Base-by-base conservation (phyloP, 1,140 invertebrate genomes). In the Ceratosolen solmsi region DNA sequence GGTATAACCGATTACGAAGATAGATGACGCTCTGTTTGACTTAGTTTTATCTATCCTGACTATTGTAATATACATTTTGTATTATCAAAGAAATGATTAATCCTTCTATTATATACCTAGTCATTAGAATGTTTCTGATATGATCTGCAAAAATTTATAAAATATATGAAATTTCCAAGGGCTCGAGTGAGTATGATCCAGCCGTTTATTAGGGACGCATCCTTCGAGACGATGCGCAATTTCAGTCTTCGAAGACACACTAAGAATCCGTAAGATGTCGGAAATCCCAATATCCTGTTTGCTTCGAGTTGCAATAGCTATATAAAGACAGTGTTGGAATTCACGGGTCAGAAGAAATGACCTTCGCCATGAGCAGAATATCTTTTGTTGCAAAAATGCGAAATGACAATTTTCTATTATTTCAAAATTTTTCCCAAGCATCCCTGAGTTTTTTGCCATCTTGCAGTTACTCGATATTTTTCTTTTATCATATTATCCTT, bases 211-310 rank as follows among this genome's bases (percentile, higher is more conserved):
- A 79, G 60, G 22, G 27, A 60, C 63, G 27, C 41, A 71, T 9
- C 65, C 49, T 80, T 17, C 41, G 46, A 80, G 56, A 54, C 72
- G 63, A 46, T 20, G 73, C 58, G 49, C 58, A 82, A 82, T 82
- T 76, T 71, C 60, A 70, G 56, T 30, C 60, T 36, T 13, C 33
- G n/a, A 58, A 46, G 51, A 75, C 73, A 58, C 25, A 76, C 33
- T 58, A 33, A 76, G 73, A 76, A 70, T 82, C 9, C 63, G 33
- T 51, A 76, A 82, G 73, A 82, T 73, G 60, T 49, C 56, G 60
- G 72, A 81, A 75, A 81, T 75, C 56, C 60, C 72, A 81, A 81
- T 81, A 81, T 68, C 17, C 46, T 41, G 41, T 80, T 80, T 75
- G 71, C 46, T 51, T 60, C 30, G 60, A 36, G 30, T 70, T 33